Evolutionary conservation across 2,888 invertebrate genomes (phyloP).

Genomic region (Amaurobius ferox): DNA sequence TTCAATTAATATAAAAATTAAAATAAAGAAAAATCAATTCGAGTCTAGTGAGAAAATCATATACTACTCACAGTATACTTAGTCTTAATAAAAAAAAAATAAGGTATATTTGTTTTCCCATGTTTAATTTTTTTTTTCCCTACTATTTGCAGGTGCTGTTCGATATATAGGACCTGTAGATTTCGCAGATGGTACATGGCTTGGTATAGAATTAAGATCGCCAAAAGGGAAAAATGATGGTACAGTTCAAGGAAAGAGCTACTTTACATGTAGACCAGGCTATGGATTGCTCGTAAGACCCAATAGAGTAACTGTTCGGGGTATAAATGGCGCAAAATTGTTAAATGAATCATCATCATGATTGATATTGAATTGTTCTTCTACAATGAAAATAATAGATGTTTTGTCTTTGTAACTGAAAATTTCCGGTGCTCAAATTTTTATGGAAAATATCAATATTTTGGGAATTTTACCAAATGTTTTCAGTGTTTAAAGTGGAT

Average conservation of each 20-base stretch:
- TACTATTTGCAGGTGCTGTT: slow-evolving; percentile 57
- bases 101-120: no score
- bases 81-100: no score
- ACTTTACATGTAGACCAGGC: slow-evolving; percentile 78
- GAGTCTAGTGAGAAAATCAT: no score
- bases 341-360: slow-evolving; percentile 73
- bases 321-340: slow-evolving; percentile 79
- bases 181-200: slow-evolving; percentile 80
- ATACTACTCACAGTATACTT: no score
- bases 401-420: no score
- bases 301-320: slow-evolving; percentile 79
- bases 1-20: no score
- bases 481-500: no score
- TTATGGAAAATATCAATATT: background rate
- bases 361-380: background rate
- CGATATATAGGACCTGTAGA: slow-evolving; percentile 78
- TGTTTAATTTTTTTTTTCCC: no score
- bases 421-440: background rate
- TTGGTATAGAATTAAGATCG: slow-evolving; percentile 79
- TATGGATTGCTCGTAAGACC: slow-evolving; percentile 80
- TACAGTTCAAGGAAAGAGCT: slow-evolving; percentile 78
- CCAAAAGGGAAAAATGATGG: slow-evolving; percentile 80
- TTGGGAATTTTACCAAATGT: no score
- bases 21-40: no score
- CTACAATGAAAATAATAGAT: no score